Base-by-base conservation (phyloP, 2,888 invertebrate genomes). In the Drosophila barbarae region DNA sequence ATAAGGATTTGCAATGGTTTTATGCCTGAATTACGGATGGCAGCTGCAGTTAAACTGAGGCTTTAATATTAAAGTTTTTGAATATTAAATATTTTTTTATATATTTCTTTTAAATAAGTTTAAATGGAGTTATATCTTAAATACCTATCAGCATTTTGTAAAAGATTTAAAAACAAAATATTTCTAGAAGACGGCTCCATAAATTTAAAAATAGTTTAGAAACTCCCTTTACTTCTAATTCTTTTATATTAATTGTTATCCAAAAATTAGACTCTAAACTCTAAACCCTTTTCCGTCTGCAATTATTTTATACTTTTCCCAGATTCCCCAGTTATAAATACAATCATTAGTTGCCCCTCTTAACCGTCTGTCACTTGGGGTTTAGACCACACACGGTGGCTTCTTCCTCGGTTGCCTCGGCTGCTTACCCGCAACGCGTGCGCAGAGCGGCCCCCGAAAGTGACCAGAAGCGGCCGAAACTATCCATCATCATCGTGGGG, bases 401-500 rank as follows among this genome's bases (percentile, higher is more conserved):
- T 34, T 52, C 23, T 36, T 42, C 26, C 26, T 26, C 12, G 59
- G 44, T 42, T 47, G 28, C 38, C 56, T 26, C 46, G 28, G 60
- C 2, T 47, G 46, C 79, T 81, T 79, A 81, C 80, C 80, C 74
- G 76, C 68, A 81, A 71, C 80, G 80, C 80, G 76, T 80, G 80
- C 82, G 80, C 78, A 80, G 46, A 60, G 71, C 23, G 36, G 54
- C 56, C 35, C 71, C 69, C 21, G 66, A 66, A 60, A 60, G 59
- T 58, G 79, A 72, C 69, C 72, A 80, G 66, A 78, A 73, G 51
- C 76, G 80, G 64, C 80, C 72, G 72, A 80, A 77, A 79, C 82
- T 79, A 74, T 81, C 82, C 82, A 79, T 76, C 76, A 74, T 77
- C 64, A 44, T 56, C 38, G 54, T 18, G 13, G 54, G 59, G 50